These are phyloP conservation scores for Xylocampa areola DNA, from an alignment of 2,888 invertebrate genomes.

Conservation along the genomic window DNA sequence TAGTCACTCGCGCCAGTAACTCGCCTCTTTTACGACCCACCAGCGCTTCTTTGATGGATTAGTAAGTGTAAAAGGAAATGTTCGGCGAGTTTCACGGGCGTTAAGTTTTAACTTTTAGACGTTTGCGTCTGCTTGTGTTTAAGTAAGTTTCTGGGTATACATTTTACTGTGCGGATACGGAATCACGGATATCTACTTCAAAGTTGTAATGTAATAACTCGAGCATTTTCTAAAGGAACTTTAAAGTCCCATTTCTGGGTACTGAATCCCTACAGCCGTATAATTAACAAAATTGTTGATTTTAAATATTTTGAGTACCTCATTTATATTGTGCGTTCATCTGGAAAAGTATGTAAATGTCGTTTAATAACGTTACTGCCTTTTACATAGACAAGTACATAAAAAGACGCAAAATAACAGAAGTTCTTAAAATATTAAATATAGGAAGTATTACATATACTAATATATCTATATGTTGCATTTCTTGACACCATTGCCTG, in stretches of 20 bases:
- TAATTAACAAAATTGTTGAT: no score
- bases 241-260: constrained; percentile 1
- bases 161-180: constrained; percentile 43
- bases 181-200: no score
- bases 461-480: no score
- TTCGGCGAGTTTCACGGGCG: constrained; percentile 34
- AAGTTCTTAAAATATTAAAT: no score
- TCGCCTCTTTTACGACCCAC: constrained; percentile 33
- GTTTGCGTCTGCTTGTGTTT: constrained; percentile 20
- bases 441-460: no score
- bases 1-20: constrained; percentile 44
- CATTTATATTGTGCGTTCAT: no score
- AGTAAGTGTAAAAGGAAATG: constrained; percentile 44
- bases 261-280: no score
- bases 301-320: no score
- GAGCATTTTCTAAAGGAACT: background rate
- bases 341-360: no score
- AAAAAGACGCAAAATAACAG: no score
- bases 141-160: constrained; percentile 29
- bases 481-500: background rate
- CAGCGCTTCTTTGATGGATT: constrained; percentile 42
- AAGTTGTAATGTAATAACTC: constrained; percentile 1
- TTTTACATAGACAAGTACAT: no score
- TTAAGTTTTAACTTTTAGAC: constrained; percentile 32
- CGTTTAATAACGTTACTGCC: no score